Base-by-base conservation (phyloP, 1,140 invertebrate species). In the Aricia agestis region DNA sequence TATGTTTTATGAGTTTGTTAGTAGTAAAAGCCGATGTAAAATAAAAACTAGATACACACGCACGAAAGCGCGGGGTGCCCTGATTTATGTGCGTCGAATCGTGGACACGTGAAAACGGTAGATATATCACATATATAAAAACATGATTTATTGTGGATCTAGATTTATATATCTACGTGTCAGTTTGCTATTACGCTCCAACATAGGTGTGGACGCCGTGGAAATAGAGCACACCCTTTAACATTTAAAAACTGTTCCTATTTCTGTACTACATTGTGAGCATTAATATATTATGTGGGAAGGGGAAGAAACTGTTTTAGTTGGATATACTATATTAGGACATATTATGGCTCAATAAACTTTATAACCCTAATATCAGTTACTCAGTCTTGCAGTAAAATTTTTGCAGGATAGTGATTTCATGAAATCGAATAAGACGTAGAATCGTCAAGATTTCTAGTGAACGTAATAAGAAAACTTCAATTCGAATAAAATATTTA, bases 1-100 rank as follows among this genome's bases (percentile, higher is more conserved):
- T 87, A 86, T 86, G 82, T 84, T 85, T 87, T 85, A 86, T 85
- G 82, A 81, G 84, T 85, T 85, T 84, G 83, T 78, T 82, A 81
- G 75, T 81, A 78, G 76, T 78, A 77, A 82, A 69, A 76, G 78
- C 73, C 76, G 73, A 82, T 81, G 81, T 77, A 81, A 82, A 77
- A 74, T 74, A 77, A 80, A 74, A 76, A 76, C 74, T 75, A 73
- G 75, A 77, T 76, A 80, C 78, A 83, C 73, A 82, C 66, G 58
- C 73, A 72, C 74, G 77, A 76, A 74, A 61, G 75, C 57, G 15
- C 15, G 25, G n/a, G 5, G 18, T 63, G 17, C 10, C 10, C 58
- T 18, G 17, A 19, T 63, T 19, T 63, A 59, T 59, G 31, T 13
- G 18, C 59, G 59, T 63, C 59, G 59, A 25, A 63, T 10, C 1